These are phyloP conservation scores for Amphiprion ocellaris DNA, from an alignment of 2,113 vertebrate genomes.

Conservation along the genomic window DNA sequence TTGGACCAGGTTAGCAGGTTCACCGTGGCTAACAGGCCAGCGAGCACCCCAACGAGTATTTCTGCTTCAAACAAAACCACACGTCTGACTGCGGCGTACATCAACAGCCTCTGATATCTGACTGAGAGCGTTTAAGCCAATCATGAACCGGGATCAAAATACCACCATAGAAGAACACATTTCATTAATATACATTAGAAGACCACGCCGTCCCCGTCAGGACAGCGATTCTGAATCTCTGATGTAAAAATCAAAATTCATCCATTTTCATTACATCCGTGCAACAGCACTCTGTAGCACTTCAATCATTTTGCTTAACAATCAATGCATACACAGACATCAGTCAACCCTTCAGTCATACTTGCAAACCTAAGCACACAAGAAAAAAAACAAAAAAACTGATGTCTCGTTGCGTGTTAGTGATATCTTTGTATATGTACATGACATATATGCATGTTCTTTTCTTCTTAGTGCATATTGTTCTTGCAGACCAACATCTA, in stretches of 20 bases:
- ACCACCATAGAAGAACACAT: slow-evolving; percentile 67
- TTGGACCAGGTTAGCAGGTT: slow-evolving; percentile 74
- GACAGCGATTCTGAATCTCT: slow-evolving; percentile 69
- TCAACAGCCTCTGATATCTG: slow-evolving; percentile 56
- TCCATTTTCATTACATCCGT: slow-evolving; percentile 68
- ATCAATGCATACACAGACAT: slow-evolving; percentile 79
- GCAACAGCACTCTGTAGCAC: slow-evolving; percentile 77
- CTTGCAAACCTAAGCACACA: slow-evolving; percentile 73
- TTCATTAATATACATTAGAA: slow-evolving; percentile 74
- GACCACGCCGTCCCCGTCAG: slow-evolving; percentile 57
- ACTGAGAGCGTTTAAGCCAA: slow-evolving; percentile 60
- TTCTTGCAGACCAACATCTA: slow-evolving; percentile 84
- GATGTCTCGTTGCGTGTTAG: slow-evolving; percentile 84
- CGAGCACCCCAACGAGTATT: slow-evolving; percentile 62
- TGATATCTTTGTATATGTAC: slow-evolving; percentile 87
- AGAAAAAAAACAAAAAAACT: slow-evolving; percentile 45
- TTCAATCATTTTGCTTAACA: slow-evolving; percentile 77
- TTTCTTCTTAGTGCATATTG: slow-evolving; percentile 86
- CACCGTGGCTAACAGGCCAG: slow-evolving; percentile 56
- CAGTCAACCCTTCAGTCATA: slow-evolving; percentile 79
- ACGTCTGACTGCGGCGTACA: slow-evolving; percentile 60
- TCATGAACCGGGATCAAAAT: slow-evolving; percentile 73
- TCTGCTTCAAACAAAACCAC: slow-evolving; percentile 67
- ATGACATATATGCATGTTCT: slow-evolving; percentile 85
- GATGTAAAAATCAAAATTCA: slow-evolving; percentile 75